A percentile compares a stretch with the other conserved stretches of the same genome.
Conservation (phyloP, 2,113 vertebrate genomes). For the Psittacus erithacus region DNA sequence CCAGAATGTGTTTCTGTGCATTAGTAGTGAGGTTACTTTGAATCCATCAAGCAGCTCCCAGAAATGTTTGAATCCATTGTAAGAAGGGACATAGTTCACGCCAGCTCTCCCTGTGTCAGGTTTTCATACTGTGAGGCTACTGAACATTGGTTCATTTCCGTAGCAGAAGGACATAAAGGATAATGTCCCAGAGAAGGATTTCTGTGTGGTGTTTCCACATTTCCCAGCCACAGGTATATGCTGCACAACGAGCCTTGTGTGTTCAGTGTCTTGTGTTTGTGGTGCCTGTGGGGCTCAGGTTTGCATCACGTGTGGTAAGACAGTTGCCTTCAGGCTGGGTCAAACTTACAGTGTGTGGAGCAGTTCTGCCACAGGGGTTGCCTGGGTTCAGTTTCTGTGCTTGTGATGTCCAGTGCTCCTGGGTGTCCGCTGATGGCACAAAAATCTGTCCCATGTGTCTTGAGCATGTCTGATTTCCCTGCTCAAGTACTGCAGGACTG, state of each 20-base stretch:
- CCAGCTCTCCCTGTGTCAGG: background rate
- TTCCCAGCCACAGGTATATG: background rate
- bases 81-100: background rate
- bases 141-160: background rate
- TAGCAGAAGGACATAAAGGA: background rate
- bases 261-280: background rate
- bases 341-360: rapidly evolving
- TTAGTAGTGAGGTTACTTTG: background rate
- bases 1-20: rapidly evolving
- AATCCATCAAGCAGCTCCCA: background rate
- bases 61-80: background rate
- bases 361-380: background rate
- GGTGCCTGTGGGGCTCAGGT: background rate
- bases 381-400: background rate
- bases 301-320: rapidly evolving
- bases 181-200: background rate
- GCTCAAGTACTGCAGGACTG: background rate
- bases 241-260: rapidly evolving
- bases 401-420: background rate
- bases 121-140: background rate
- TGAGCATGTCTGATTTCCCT: background rate
- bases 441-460: background rate
- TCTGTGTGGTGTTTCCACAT: background rate
- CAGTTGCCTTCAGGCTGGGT: background rate
- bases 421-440: rapidly evolving